These are phyloP conservation scores for Cataglyphis altisquamis DNA, from an alignment of 2,888 invertebrate species.

Conservation along the genomic window DNA sequence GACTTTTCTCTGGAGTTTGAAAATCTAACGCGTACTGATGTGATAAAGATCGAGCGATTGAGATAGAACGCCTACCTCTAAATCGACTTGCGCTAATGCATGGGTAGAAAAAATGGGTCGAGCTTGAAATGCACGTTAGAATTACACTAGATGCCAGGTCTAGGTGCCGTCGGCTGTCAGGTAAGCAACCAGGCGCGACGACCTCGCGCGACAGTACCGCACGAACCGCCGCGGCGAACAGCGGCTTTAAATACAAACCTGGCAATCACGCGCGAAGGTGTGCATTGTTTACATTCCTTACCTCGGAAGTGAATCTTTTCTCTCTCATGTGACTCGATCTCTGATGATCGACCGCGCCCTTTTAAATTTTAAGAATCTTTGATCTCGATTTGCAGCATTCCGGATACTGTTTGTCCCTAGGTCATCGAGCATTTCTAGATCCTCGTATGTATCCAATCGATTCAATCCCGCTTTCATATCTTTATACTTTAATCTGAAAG, in stretches of 20 bases:
- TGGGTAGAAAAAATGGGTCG: conserved; percentile 17
- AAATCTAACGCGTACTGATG: not conserved
- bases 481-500: not conserved
- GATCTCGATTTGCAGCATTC: not conserved
- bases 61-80: not conserved
- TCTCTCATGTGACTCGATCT: not conserved
- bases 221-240: conserved; percentile 69
- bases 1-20: too few species aligned
- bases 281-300: conserved; percentile 13
- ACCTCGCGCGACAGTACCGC: conserved; percentile 64
- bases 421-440: not conserved
- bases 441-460: conserved; percentile 14
- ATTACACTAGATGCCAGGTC: not conserved
- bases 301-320: not conserved
- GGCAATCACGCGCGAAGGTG: conserved; percentile 65
- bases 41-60: not conserved
- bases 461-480: not conserved
- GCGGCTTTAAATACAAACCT: conserved; percentile 44
- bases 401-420: not conserved
- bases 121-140: not conserved
- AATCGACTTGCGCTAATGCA: not conserved
- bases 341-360: not conserved
- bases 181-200: conserved; percentile 70
- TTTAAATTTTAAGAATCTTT: not conserved
- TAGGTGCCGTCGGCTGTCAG: conserved; percentile 20